Percentiles rank a stretch among this genome's conserved stretches.
These are phyloP conservation scores for Alexandromys fortis DNA, from an alignment of 2,113 vertebrate genomes.

Conservation along the genomic window DNA sequence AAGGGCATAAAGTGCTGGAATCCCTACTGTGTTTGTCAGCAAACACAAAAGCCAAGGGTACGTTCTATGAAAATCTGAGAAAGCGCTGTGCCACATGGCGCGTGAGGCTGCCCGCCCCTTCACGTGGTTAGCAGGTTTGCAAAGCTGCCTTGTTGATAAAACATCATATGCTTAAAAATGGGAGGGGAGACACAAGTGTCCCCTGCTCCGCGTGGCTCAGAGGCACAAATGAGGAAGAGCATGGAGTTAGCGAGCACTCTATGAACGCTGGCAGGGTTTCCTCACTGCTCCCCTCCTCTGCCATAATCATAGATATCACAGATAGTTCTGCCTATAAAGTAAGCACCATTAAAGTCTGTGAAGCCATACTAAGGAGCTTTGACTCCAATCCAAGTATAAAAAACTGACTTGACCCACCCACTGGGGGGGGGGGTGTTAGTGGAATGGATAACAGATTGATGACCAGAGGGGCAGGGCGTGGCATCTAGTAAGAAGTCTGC, in stretches of 20 bases:
- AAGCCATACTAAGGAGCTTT: background rate
- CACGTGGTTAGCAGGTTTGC: background rate
- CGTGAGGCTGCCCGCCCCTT: background rate
- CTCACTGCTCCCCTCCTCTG: background rate
- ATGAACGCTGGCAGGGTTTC: background rate
- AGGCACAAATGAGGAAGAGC: background rate
- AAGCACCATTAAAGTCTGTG: background rate
- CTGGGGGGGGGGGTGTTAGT: background rate
- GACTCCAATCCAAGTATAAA: background rate
- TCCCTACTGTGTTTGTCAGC: conserved; percentile 60
- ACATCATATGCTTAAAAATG: conserved; percentile 31
- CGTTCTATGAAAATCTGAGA: conserved; percentile 46
- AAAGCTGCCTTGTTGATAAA: conserved; percentile 50
- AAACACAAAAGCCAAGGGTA: conserved; percentile 55
- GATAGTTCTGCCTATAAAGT: background rate
- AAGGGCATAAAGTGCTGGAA: conserved; percentile 29
- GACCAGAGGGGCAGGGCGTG: background rate
- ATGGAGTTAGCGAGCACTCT: background rate
- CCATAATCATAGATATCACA: background rate
- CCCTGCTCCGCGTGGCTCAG: background rate
- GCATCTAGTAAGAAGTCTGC: background rate
- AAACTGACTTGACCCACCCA: background rate
- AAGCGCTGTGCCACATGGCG: conserved; percentile 27
- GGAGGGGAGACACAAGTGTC: background rate
- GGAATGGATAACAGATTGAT: background rate